These are phyloP conservation scores for Orchesellides sinensis DNA, from an alignment of 2,888 invertebrate species.

Conservation along the genomic window DNA sequence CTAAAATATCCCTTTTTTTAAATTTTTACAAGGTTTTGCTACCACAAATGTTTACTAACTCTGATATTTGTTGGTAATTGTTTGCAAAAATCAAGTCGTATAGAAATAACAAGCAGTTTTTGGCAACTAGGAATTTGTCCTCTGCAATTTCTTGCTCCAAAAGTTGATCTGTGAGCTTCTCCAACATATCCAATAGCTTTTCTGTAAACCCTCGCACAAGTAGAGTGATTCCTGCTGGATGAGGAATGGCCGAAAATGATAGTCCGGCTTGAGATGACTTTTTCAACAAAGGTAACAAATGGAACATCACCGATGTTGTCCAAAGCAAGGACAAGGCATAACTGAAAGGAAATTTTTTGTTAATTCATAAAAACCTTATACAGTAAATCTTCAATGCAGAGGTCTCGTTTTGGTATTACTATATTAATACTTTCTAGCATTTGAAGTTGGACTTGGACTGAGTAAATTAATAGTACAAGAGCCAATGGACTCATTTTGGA, in stretches of 20 bases:
- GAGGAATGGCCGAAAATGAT: neutral
- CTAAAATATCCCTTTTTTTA: too few relatives aligned
- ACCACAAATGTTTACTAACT: neutral
- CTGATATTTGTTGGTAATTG: neutral
- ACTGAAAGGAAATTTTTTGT: neutral
- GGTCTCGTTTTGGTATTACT: neutral
- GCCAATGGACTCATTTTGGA: neutral
- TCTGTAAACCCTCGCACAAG: neutral
- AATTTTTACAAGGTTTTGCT: neutral
- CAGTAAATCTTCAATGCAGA: neutral
- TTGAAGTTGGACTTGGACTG: neutral
- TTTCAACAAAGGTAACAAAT: neutral
- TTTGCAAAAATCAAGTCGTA: neutral
- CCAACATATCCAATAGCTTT: neutral
- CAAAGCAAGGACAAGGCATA: neutral
- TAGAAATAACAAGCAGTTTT: neutral
- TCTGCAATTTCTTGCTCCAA: neutral
- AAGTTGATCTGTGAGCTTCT: neutral
- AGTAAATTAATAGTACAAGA: neutral
- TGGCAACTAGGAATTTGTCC: neutral
- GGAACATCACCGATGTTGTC: neutral
- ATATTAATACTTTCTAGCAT: constrained; percentile 1
- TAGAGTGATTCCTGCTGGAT: neutral
- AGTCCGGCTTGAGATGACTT: neutral
- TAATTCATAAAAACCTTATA: neutral